Evolutionary conservation across 2,113 vertebrate species (phyloP).

Genomic region (Coracopsis vasa): DNA sequence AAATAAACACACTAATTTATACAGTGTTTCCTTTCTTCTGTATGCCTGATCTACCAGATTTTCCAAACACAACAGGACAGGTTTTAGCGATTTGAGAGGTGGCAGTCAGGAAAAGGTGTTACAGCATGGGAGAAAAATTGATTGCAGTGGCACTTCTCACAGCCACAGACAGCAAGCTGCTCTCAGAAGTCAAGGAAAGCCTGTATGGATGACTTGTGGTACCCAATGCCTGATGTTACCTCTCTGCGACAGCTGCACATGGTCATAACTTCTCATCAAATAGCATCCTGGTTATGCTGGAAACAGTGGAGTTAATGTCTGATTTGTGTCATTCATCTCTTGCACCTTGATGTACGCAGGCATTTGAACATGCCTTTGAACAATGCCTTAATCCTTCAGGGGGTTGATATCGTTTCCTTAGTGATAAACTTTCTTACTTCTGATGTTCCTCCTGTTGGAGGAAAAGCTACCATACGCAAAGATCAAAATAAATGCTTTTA

Average conservation of each 20-base stretch:
- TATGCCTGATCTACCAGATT: neutral
- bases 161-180: neutral
- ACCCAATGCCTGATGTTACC: neutral
- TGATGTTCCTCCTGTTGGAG: neutral
- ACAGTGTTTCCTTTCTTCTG: neutral
- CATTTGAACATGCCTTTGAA: neutral
- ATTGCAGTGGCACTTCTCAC: neutral
- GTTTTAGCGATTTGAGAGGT: neutral
- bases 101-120: neutral
- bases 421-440: neutral
- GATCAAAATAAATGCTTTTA: neutral
- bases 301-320: neutral
- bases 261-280: neutral
- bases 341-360: accelerated
- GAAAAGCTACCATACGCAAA: neutral
- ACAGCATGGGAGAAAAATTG: neutral
- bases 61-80: neutral
- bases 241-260: neutral
- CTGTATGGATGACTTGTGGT: neutral
- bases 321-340: accelerated
- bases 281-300: neutral
- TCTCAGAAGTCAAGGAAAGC: neutral
- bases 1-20: neutral
- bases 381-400: neutral
- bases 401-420: neutral